Base-by-base conservation (phyloP, 1,140 invertebrate genomes). In the Anastrepha obliqua region DNA sequence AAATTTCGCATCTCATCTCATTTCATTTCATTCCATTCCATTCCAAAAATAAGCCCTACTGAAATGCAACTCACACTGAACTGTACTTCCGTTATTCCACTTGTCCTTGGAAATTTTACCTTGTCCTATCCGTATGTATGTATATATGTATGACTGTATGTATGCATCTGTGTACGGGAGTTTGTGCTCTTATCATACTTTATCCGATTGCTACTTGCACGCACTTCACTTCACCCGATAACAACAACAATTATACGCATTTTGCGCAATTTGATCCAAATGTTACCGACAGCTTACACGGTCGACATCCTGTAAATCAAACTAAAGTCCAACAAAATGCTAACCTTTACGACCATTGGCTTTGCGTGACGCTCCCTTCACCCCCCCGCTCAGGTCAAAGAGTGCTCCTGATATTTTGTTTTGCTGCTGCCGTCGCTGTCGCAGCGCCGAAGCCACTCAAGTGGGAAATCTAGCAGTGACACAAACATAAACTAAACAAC, bases 191-290 rank as follows among this genome's bases (percentile, higher is more conserved):
- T 74, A 74, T 44, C 42, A 15, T 47, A 44, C 39, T n/a, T 55
- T 17, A 2, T 9, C 9, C 17, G 60, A 1, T 62, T 62, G 5
- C 60, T 13, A 4, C 60, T 62, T 13, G 17, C 60, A 62, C 60
- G 60, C 60, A 85, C 81, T 85, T 51, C 81, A 85, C 81, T 39
- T 11, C 81, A 85, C 29, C 20, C 29, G 51, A 85, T 60, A 85
- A 39, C 81, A 85, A 62, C 60, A 62, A 44, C 91, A 91, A 91
- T 91, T 91, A 91, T 91, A 91, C 91, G 91, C 91, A 91, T 91
- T 91, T 91, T 91, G 91, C 91, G 91, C 91, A 91, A 91, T 91
- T 91, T 91, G 91, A 91, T 90, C 91, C 91, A 91, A 91, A 91
- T 91, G 91, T 90, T 91, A 91, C 91, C 91, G 91, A 91, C 91